Evolutionary conservation across 2,888 invertebrate genomes (phyloP).

Genomic region (Altica lythri): DNA sequence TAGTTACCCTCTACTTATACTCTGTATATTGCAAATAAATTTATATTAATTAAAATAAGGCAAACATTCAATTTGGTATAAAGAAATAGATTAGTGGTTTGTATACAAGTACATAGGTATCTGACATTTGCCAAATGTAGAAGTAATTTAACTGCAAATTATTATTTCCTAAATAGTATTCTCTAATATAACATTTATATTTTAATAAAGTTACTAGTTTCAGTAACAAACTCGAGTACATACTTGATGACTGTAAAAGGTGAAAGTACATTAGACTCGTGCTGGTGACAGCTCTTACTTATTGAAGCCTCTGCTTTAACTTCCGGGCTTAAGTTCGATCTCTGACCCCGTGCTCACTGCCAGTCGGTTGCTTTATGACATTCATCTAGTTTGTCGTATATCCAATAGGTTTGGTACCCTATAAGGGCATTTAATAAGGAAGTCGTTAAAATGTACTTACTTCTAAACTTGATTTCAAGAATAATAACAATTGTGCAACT

Average conservation of each 20-base stretch:
- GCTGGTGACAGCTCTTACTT: constrained; percentile 8
- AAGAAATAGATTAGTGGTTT: too few relatives aligned
- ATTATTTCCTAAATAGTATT: too few relatives aligned
- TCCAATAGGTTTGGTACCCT: constrained; percentile 34
- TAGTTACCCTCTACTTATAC: too few relatives aligned
- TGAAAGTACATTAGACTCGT: constrained; percentile 25
- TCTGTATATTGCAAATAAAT: too few relatives aligned
- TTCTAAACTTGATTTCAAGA: constrained; percentile 12
- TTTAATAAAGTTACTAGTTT: too few relatives aligned
- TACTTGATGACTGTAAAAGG: constrained; percentile 16
- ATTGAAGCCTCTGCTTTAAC: neutral
- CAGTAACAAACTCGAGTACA: too few relatives aligned
- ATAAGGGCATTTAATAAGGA: constrained; percentile 47
- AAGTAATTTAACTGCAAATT: too few relatives aligned
- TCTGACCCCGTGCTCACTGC: constrained; percentile 8
- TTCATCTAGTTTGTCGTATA: neutral
- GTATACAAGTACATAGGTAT: too few relatives aligned
- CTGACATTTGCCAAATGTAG: too few relatives aligned
- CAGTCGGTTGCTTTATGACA: constrained; percentile 11
- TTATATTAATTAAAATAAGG: too few relatives aligned
- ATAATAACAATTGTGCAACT: constrained; percentile 12
- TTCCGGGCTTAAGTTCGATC: constrained; percentile 11
- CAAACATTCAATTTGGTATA: too few relatives aligned
- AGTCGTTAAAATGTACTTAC: constrained; percentile 36
- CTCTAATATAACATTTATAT: too few relatives aligned